Percentiles rank a stretch among this genome's conserved stretches.
Conservation (phyloP, 1,140 invertebrate species). For the Drosophila neocordata region DNA sequence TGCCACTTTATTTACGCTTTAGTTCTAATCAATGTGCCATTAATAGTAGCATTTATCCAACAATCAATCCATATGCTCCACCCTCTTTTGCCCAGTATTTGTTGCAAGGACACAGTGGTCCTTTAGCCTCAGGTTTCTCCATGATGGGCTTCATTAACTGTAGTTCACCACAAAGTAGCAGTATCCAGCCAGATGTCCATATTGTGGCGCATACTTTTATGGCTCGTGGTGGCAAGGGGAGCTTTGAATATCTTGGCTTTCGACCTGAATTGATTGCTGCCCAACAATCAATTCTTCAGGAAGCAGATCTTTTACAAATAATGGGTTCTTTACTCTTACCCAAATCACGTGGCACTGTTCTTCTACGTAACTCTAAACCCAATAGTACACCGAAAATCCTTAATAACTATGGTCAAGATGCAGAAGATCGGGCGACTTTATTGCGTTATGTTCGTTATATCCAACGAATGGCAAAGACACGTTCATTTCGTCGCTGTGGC, state of each 20-base stretch:
- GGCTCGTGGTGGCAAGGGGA: slow-evolving; percentile 35
- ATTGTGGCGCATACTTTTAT: slow-evolving; percentile 81
- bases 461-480: slow-evolving; percentile 83
- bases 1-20: slow-evolving; percentile 68
- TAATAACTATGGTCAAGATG: slow-evolving; percentile 89
- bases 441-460: slow-evolving; percentile 86
- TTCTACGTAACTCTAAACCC: slow-evolving; percentile 70
- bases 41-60: slow-evolving; percentile 16
- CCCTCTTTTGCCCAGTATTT: slow-evolving; percentile 51
- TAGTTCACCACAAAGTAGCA: slow-evolving; percentile 37
- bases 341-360: slow-evolving; percentile 82
- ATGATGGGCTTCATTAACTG: slow-evolving; percentile 81
- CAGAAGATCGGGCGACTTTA: slow-evolving; percentile 87
- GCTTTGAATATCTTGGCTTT: slow-evolving; percentile 73
- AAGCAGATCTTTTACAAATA: slow-evolving; percentile 81
- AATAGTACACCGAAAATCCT: slow-evolving; percentile 87
- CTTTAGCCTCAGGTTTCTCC: slow-evolving; percentile 47
- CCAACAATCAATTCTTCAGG: slow-evolving; percentile 66
- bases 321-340: slow-evolving; percentile 83
- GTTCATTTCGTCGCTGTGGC: slow-evolving; percentile 83
- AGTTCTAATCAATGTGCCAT: slow-evolving; percentile 25
- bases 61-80: neutral
- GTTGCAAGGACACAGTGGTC: slow-evolving; percentile 38
- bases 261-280: slow-evolving; percentile 58
- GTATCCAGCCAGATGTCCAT: slow-evolving; percentile 64